These are phyloP conservation scores for Periophthalmus magnuspinnatus DNA, from an alignment of 2,797 vertebrate genomes.

Conservation along the genomic window DNA sequence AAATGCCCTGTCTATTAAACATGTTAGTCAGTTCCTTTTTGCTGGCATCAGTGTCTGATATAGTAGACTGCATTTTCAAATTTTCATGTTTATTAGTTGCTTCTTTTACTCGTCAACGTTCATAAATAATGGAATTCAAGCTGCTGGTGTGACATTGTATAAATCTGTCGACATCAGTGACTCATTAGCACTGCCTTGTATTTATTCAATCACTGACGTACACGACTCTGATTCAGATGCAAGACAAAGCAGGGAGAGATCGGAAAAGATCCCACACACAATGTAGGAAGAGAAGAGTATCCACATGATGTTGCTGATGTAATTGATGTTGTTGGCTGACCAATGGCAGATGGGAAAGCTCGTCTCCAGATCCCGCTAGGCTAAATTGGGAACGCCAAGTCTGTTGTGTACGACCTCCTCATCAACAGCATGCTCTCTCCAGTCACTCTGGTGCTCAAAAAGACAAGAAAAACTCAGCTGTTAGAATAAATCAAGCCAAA, in stretches of 20 bases:
- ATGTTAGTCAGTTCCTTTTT: not conserved
- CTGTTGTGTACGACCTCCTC: constrained; percentile 62
- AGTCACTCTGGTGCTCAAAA: constrained; percentile 61
- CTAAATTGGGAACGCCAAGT: constrained; percentile 66
- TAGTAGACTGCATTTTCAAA: not conserved
- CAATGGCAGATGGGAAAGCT: constrained; percentile 57
- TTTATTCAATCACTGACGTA: constrained; percentile 32
- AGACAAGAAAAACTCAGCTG: constrained; percentile 46
- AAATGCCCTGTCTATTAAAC: not conserved
- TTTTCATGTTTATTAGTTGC: not conserved
- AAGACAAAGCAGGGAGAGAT: constrained; percentile 8
- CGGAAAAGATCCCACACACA: constrained; percentile 8
- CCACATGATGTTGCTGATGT: constrained; percentile 35
- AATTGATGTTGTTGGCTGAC: constrained; percentile 48
- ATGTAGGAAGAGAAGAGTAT: constrained; percentile 8
- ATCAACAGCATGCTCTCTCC: constrained; percentile 67
- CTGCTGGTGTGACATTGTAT: constrained; percentile 14
- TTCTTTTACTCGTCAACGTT: not conserved
- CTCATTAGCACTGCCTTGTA: constrained; percentile 13
- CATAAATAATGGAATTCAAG: not conserved
- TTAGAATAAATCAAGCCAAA: constrained; percentile 51
- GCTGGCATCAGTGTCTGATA: not conserved
- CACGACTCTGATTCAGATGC: constrained; percentile 27
- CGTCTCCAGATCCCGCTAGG: constrained; percentile 46
- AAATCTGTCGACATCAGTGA: constrained; percentile 28